Evolutionary conservation across 2,113 vertebrate species (phyloP).

Genomic region (Alaudala cheleensis): DNA sequence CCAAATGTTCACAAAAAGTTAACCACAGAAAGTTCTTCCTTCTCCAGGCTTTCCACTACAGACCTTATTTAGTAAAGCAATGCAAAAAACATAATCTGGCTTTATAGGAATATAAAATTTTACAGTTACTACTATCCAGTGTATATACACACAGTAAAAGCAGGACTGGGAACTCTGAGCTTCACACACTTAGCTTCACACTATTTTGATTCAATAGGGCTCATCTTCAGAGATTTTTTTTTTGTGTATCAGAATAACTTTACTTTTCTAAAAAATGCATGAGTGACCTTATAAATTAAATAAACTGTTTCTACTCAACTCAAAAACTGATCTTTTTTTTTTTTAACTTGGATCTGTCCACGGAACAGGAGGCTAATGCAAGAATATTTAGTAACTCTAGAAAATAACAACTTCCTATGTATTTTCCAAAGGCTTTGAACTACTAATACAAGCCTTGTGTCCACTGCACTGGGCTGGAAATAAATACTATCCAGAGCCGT

Average conservation of each 20-base stretch:
- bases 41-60: background rate
- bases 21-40: background rate
- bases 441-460: slow-evolving; percentile 11
- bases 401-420: slow-evolving; percentile 51
- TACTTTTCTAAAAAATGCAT: background rate
- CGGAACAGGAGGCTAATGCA: slow-evolving; percentile 19
- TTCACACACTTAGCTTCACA: background rate
- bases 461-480: background rate
- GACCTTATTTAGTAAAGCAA: background rate
- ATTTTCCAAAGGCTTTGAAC: slow-evolving; percentile 46
- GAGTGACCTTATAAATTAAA: background rate
- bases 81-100: background rate
- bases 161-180: background rate
- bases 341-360: background rate
- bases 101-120: background rate
- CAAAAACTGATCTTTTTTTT: background rate
- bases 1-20: slow-evolving; percentile 14
- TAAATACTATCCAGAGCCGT: background rate
- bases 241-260: background rate
- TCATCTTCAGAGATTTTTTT: background rate
- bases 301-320: background rate
- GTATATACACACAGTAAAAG: background rate
- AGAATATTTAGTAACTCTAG: slow-evolving; percentile 25
- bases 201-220: background rate
- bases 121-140: background rate